Base-by-base conservation (phyloP, 2,797 vertebrate genomes). In the Geotria australis region DNA sequence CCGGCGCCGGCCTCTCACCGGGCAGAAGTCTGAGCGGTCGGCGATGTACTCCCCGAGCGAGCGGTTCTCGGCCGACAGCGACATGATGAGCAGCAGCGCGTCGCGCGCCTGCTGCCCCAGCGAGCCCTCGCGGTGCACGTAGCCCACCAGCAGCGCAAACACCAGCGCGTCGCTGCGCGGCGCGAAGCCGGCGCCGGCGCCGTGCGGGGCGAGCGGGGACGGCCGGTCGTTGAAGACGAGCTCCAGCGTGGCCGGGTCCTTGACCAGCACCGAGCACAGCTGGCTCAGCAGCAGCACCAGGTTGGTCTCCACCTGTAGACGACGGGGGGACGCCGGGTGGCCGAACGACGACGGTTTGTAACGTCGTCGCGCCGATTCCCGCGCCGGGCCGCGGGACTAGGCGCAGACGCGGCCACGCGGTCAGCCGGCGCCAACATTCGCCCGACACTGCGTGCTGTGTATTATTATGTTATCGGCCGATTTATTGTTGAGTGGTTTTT, bases 11-110 rank as follows among this genome's bases (percentile, higher is more conserved):
- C 49, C 63, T 62, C 77, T 65, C 66, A 96, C 89, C 64, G 89
- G 89, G 66, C 89, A 96, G 73, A 96, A 96, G 76, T 91, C 91
- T 65, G 88, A 94, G 71, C 85, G 81, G 67, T 94, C 80, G 0
- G 79, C 68, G 47, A 96, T 93, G 75, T 88, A 80, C 13, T 69
- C 67, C 0, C 83, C 89, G 67, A 91, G 81, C 0, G 73, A 70
- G 3, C 72, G 70, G 62, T 81, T 78, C 67, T 72, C 73, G 59
- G 85, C 84, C 0, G 89, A 89, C 46, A 86, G 67, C 2, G 86
- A 81, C 89, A 96, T 93, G 66, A 95, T 80, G 59, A 96, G 79
- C 51, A 95, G 81, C 61, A 96, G 74, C 0, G 89, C 83, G 1
- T 96, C 88, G 0, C 85, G 70, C 1, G 89, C 85, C 70, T 88